A percentile compares a stretch with the other conserved stretches of the same genome.
These are phyloP conservation scores for Phorcus lineatus DNA, from an alignment of 2,888 invertebrate species.

Conservation along the genomic window DNA sequence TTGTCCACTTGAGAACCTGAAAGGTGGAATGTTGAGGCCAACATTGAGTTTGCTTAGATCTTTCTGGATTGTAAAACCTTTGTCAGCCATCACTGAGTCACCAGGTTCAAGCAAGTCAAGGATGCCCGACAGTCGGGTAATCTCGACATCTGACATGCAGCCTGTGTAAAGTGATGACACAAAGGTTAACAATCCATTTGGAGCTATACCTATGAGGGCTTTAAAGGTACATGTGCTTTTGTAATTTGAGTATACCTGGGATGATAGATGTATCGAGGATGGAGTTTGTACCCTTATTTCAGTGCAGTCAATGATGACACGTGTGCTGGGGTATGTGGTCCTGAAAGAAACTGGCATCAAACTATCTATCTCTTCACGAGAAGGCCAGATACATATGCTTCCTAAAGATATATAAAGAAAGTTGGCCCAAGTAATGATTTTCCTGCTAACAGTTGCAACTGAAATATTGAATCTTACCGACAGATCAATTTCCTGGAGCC, in stretches of 20 bases:
- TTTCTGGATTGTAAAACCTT: no score
- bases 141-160: conserved; percentile 32
- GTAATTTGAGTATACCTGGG: no score
- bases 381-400: no score
- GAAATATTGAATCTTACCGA: background rate
- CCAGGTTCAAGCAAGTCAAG: conserved; percentile 27
- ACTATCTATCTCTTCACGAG: no score
- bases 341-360: background rate
- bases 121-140: conserved; percentile 28
- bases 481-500: conserved; percentile 8
- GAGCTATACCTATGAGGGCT: no score
- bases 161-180: conserved; percentile 29
- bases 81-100: no score
- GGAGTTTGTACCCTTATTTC: no score
- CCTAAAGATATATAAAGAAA: conserved; percentile 14
- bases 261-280: no score
- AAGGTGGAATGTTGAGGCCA: conserved; percentile 3
- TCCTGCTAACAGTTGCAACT: background rate
- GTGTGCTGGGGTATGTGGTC: conserved; percentile 24
- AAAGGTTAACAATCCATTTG: conserved; percentile 18
- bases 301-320: no score
- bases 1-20: no score
- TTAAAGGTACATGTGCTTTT: no score
- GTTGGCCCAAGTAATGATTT: conserved; percentile 10
- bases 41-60: conserved; percentile 32